These are phyloP conservation scores for Cottus gobio DNA, from an alignment of 2,113 vertebrate species.

Conservation along the genomic window DNA sequence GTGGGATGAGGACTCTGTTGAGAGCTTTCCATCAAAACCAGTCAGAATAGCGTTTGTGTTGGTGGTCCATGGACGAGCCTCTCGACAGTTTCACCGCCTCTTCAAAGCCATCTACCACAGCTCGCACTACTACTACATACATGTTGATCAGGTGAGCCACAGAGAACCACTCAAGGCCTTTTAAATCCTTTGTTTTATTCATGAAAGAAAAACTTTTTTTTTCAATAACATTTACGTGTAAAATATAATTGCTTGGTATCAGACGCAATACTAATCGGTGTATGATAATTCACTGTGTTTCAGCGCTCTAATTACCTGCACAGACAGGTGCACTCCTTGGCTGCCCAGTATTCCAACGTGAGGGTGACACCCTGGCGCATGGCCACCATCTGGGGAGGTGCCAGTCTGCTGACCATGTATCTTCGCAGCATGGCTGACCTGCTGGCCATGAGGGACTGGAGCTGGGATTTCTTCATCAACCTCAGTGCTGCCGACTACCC, in stretches of 20 bases:
- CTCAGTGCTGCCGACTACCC: slow-evolving; percentile 98
- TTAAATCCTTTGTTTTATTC: not conserved
- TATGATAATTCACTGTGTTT: slow-evolving; percentile 5
- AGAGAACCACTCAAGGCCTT: not conserved
- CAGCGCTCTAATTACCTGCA: slow-evolving; percentile 96
- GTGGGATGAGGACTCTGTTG: slow-evolving; percentile 96
- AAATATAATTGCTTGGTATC: not conserved
- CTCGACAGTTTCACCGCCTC: slow-evolving; percentile 95
- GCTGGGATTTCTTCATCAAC: slow-evolving; percentile 99
- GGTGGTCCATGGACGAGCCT: slow-evolving; percentile 95
- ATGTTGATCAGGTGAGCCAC: slow-evolving; percentile 93
- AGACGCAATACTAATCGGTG: not conserved
- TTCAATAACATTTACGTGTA: not conserved
- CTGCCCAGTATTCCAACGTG: slow-evolving; percentile 90
- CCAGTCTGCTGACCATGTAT: slow-evolving; percentile 96
- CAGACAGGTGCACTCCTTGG: slow-evolving; percentile 89
- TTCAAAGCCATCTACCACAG: slow-evolving; percentile 99
- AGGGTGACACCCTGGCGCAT: slow-evolving; percentile 96
- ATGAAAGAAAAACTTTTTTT: not conserved
- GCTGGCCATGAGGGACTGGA: slow-evolving; percentile 96
- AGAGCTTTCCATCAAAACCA: slow-evolving; percentile 88
- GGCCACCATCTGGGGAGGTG: slow-evolving; percentile 99
- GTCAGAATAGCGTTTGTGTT: slow-evolving; percentile 95
- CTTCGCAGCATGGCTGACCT: slow-evolving; percentile 95
- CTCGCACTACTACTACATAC: slow-evolving; percentile 98